Conservation (phyloP, 2,888 invertebrate genomes). For the Desoria tigrina region DNA sequence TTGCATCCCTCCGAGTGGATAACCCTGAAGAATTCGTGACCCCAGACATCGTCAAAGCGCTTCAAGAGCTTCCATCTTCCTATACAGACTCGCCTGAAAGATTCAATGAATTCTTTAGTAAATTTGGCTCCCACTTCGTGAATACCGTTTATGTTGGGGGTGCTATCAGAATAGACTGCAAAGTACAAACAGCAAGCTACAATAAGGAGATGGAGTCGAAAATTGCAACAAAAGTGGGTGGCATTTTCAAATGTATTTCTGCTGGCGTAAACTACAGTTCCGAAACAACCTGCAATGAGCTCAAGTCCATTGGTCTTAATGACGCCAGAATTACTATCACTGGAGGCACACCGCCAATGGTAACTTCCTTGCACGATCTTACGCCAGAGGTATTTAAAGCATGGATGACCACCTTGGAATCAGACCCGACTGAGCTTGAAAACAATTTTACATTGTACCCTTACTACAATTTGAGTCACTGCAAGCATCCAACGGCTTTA, state of each 20-base stretch:
- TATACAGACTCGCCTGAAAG: neutral
- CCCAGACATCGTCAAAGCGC: neutral
- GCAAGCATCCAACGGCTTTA: neutral
- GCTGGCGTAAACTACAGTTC: neutral
- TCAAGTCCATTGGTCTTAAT: neutral
- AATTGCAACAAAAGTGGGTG: neutral
- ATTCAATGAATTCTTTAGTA: constrained; percentile 20
- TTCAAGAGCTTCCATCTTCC: neutral
- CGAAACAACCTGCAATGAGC: neutral
- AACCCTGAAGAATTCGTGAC: neutral
- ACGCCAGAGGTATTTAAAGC: neutral
- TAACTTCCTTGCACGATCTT: neutral
- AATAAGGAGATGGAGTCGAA: neutral
- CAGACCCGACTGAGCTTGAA: neutral
- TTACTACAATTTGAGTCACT: neutral
- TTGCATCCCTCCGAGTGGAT: neutral
- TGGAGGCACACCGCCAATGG: neutral
- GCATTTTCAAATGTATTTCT: neutral
- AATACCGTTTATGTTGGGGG: constrained; percentile 20
- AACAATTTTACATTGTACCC: constrained; percentile 11
- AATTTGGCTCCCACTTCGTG: constrained; percentile 24
- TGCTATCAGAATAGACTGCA: constrained; percentile 5
- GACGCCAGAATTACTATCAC: neutral
- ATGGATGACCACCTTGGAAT: neutral
- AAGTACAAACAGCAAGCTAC: neutral